A percentile compares a stretch with the other conserved stretches of the same genome.
Conservation (phyloP, 1,140 invertebrate genomes). For the Drosophila melanica region DNA sequence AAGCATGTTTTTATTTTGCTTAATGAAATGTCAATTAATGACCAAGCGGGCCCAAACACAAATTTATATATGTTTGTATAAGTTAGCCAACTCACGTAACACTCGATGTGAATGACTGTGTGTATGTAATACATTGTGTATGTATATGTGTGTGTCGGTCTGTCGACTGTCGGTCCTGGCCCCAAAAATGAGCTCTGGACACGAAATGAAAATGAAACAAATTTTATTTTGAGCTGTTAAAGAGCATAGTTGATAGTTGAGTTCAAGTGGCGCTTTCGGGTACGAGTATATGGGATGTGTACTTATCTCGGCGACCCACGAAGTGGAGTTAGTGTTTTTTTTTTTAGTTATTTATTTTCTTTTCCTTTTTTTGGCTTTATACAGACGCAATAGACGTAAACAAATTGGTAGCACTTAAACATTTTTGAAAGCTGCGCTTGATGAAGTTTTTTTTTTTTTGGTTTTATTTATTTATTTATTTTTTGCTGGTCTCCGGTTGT, state of each 20-base stretch:
- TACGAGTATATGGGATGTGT: conserved; percentile 54
- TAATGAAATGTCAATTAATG: conserved; percentile 67
- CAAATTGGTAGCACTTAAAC: conserved; percentile 75
- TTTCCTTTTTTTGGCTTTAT: conserved; percentile 14
- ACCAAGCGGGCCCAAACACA: conserved; percentile 13
- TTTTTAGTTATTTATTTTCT: conserved; percentile 1
- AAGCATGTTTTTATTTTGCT: conserved; percentile 64
- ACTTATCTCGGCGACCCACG: conserved; percentile 54
- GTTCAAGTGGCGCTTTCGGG: conserved; percentile 51
- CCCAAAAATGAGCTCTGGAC: conserved; percentile 55
- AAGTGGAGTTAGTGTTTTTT: conserved; percentile 3
- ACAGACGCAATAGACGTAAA: conserved; percentile 68
- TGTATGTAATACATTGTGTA: not conserved
- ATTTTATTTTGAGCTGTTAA: conserved; percentile 75
- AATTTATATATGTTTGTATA: not conserved
- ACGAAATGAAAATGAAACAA: conserved; percentile 61
- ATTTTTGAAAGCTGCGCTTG: conserved; percentile 72
- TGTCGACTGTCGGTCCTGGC: conserved; percentile 37
- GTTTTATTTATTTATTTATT: not conserved
- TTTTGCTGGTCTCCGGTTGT: conserved; percentile 19
- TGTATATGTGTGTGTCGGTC: conserved; percentile 21
- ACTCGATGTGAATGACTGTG: conserved; percentile 11
- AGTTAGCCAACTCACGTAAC: conserved; percentile 1
- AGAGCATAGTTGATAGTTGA: conserved; percentile 71
- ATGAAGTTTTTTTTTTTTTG: conserved; percentile 58